Evolutionary conservation across 2,113 vertebrate species (phyloP).

Genomic region (Nesospiza acunhae): DNA sequence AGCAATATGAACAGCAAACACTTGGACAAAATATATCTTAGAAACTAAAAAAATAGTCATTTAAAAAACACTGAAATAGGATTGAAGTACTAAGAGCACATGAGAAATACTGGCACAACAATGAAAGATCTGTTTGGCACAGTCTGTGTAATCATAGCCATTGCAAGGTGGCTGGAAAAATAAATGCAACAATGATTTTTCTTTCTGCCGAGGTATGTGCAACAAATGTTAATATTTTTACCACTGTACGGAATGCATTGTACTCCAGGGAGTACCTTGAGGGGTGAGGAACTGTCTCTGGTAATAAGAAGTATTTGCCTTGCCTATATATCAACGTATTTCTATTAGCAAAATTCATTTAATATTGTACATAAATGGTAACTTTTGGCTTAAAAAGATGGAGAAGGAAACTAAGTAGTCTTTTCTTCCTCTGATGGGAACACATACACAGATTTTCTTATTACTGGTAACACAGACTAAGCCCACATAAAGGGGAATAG

Average conservation of each 20-base stretch:
- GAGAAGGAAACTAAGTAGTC: not conserved
- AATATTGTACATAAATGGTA: not conserved
- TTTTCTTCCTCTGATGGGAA: not conserved
- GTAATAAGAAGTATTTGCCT: not conserved
- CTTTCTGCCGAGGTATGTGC: not conserved
- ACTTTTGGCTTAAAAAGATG: not conserved
- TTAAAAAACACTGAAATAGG: not conserved
- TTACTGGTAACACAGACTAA: not conserved
- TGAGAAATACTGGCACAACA: not conserved
- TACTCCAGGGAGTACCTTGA: not conserved
- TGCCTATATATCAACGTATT: not conserved
- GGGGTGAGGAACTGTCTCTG: not conserved
- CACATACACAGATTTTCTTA: not conserved
- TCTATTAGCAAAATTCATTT: not conserved
- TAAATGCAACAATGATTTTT: not conserved
- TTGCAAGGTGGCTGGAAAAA: not conserved
- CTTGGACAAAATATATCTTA: not conserved
- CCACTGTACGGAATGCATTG: not conserved
- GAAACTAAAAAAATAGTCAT: not conserved
- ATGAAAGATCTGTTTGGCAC: not conserved
- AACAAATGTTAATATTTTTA: constrained; percentile 2
- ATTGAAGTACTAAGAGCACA: not conserved
- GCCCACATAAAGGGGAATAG: not conserved
- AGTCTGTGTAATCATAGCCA: not conserved
- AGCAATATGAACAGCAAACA: not conserved